Evolutionary conservation across 1,140 invertebrate species (phyloP).

Genomic region (Aleiodes sp.): DNA sequence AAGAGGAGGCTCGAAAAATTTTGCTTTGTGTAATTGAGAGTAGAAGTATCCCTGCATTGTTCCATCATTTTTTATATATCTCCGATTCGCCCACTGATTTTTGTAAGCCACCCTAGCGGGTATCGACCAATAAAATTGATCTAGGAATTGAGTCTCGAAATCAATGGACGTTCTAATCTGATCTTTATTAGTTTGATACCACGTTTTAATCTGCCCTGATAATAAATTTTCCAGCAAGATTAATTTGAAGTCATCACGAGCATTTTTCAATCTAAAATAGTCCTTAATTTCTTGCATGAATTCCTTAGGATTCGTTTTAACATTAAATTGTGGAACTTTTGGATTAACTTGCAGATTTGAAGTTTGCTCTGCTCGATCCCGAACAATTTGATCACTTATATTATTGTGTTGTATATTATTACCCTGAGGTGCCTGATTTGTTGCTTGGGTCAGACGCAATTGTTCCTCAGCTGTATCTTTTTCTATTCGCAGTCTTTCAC

Average conservation of each 20-base stretch:
- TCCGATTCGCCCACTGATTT: slow-evolving; percentile 28
- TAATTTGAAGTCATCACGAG: background rate
- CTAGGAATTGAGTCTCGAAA: slow-evolving; percentile 26
- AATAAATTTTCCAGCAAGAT: background rate
- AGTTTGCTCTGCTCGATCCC: background rate
- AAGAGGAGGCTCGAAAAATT: slow-evolving; percentile 34
- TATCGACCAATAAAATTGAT: slow-evolving; percentile 41
- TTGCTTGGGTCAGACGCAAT: too few relatives aligned
- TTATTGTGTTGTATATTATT: too few relatives aligned
- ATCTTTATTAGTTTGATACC: background rate
- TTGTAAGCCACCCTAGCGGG: slow-evolving; percentile 32
- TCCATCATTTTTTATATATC: background rate
- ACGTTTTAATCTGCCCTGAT: background rate
- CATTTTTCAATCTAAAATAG: background rate
- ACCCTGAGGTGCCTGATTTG: too few relatives aligned
- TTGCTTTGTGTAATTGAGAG: slow-evolving; percentile 32
- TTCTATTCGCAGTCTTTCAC: too few relatives aligned
- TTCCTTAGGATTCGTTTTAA: background rate
- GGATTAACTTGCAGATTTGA: background rate
- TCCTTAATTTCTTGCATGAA: background rate
- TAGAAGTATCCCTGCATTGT: slow-evolving; percentile 37
- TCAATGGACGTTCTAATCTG: background rate
- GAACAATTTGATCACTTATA: background rate
- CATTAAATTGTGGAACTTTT: background rate
- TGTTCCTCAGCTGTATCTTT: too few relatives aligned